phyloP scores from a whole-genome alignment of 2,113 vertebrate genomes.

The Eudorcas thomsonii region DNA sequence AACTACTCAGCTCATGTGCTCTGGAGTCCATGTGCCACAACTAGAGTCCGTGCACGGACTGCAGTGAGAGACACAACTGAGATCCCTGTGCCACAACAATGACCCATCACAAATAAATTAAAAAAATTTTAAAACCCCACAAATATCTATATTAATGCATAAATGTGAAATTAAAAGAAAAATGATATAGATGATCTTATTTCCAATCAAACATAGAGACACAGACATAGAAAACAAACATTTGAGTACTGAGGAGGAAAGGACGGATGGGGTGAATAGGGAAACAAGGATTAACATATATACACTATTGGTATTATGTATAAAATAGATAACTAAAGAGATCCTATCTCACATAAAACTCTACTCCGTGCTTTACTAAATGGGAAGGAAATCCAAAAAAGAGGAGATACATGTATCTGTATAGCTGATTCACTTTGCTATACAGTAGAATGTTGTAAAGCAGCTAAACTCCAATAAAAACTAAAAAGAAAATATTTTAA shows the following conservation, averaged over 20 bases:
- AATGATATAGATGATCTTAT: not conserved
- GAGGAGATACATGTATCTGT: not conserved
- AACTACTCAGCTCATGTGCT: not conserved
- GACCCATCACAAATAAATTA: not conserved
- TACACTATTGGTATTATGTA: not conserved
- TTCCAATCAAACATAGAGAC: not conserved
- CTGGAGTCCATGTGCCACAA: not conserved
- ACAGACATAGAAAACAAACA: not conserved
- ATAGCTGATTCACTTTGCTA: not conserved
- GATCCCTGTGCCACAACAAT: not conserved
- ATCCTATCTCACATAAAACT: not conserved
- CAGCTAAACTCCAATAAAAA: not conserved
- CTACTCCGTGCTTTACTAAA: not conserved
- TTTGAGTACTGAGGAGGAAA: not conserved
- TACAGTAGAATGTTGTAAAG: not conserved
- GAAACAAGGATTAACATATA: not conserved
- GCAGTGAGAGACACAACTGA: not conserved
- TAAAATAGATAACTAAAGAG: not conserved
- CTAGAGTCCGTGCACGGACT: rapidly evolving
- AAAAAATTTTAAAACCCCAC: not conserved
- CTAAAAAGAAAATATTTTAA: not conserved
- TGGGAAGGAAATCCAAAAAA: not conserved
- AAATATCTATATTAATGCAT: not conserved
- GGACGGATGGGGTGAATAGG: not conserved
- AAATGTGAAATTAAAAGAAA: not conserved